phyloP scores from a whole-genome alignment of 2,113 vertebrate species.

The Menura novaehollandiae region DNA sequence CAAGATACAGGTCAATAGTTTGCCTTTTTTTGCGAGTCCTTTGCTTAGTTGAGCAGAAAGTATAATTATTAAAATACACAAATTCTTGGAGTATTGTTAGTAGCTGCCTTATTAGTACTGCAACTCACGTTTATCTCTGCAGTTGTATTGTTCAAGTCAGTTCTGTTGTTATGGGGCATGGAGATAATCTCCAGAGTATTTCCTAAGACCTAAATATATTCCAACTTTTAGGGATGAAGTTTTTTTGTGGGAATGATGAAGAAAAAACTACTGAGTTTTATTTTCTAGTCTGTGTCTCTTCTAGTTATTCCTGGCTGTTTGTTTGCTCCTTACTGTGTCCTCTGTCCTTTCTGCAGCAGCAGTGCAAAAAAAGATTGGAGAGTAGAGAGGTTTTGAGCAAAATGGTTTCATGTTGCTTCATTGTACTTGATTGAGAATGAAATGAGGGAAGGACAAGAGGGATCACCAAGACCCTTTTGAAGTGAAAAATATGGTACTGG shows the following conservation, averaged over 20 bases:
- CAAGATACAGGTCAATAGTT: not conserved
- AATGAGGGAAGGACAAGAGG: not conserved
- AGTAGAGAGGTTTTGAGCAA: not conserved
- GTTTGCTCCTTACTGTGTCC: not conserved
- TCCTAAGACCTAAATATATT: not conserved
- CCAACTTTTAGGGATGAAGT: not conserved
- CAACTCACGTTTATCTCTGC: not conserved
- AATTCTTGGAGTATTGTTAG: not conserved
- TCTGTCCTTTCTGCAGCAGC: not conserved
- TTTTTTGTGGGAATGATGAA: not conserved
- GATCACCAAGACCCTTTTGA: not conserved
- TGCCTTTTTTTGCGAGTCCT: not conserved
- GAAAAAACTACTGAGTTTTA: not conserved
- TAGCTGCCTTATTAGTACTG: not conserved
- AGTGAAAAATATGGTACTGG: not conserved
- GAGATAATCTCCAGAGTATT: not conserved
- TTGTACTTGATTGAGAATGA: constrained; percentile 15
- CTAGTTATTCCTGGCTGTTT: not conserved
- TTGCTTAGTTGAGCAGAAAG: constrained; percentile 23
- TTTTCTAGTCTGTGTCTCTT: not conserved
- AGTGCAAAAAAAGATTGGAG: not conserved
- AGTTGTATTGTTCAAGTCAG: not conserved
- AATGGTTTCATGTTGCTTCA: constrained; percentile 12
- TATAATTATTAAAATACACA: not conserved
- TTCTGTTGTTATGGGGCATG: not conserved